phyloP scores from a whole-genome alignment of 2,113 vertebrate species.

The Ursus arctos region DNA sequence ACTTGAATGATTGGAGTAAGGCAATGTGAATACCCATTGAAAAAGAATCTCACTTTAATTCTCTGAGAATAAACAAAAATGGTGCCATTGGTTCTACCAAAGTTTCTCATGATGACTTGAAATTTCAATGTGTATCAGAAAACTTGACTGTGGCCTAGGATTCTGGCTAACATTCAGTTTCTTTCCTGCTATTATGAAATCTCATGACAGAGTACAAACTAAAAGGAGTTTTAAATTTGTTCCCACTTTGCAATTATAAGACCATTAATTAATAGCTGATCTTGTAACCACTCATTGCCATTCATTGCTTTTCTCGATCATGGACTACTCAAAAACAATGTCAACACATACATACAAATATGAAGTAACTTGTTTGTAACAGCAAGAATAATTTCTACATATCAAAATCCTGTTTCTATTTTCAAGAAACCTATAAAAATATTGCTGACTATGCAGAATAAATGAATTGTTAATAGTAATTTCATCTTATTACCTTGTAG shows the following conservation, averaged over 20 bases:
- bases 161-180: background rate
- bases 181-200: background rate
- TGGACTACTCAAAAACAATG: background rate
- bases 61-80: conserved; percentile 56
- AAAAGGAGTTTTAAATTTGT: background rate
- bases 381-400: background rate
- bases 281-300: background rate
- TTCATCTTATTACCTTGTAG: background rate
- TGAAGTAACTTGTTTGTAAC: conserved; percentile 26
- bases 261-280: background rate
- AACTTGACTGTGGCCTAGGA: background rate
- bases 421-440: background rate
- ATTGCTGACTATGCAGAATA: background rate
- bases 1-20: conserved; percentile 1
- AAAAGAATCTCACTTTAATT: conserved; percentile 57
- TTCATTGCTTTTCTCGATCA: background rate
- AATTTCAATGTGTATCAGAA: conserved; percentile 32
- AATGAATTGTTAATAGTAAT: background rate
- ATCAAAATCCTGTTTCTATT: background rate
- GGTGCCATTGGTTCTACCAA: background rate
- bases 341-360: background rate
- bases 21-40: background rate
- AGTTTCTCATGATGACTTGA: conserved; percentile 19
- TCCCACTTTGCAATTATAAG: background rate
- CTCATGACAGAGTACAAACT: background rate